phyloP scores from a whole-genome alignment of 2,888 invertebrate species.

The Drosophila quasianomalipes region DNA sequence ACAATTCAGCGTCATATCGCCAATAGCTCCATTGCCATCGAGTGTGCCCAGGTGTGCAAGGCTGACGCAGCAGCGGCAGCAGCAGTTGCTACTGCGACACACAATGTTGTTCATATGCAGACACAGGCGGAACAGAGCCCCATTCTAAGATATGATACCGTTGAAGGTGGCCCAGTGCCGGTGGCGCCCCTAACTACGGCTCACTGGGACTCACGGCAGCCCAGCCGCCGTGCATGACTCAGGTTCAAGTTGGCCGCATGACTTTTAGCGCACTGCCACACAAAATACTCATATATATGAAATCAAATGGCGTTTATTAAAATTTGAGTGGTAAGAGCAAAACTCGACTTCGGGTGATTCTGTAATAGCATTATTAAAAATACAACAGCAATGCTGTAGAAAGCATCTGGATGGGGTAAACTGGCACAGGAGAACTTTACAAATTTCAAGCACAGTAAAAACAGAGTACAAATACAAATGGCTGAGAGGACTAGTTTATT shows the following conservation, averaged over 20 bases:
- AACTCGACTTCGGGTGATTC: conserved; percentile 21
- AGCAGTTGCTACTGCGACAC: conserved; percentile 50
- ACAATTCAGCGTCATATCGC: conserved; percentile 43
- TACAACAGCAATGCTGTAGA: conserved; percentile 37
- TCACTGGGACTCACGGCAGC: conserved; percentile 22
- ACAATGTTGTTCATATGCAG: conserved; percentile 55
- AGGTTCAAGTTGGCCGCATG: conserved; percentile 79
- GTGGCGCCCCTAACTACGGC: conserved; percentile 45
- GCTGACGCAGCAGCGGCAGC: conserved; percentile 49
- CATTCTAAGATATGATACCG: conserved; percentile 74
- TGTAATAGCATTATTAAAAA: conserved; percentile 55
- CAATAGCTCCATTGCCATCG: conserved; percentile 58
- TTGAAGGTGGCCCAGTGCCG: conserved; percentile 73
- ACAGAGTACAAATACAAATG: conserved; percentile 26
- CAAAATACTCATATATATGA: conserved; percentile 46
- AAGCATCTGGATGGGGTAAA: background rate
- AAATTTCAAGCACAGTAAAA: conserved; percentile 31
- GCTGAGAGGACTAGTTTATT: background rate
- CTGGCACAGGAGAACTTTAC: conserved; percentile 14
- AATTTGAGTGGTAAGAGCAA: conserved; percentile 46
- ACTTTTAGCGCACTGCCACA: conserved; percentile 68
- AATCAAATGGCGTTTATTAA: conserved; percentile 60
- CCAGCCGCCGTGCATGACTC: conserved; percentile 71
- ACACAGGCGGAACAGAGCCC: conserved; percentile 54
- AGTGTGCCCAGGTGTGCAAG: conserved; percentile 73